Percentiles rank a stretch among this genome's conserved stretches.
phyloP scores from a whole-genome alignment of 2,797 vertebrate species.

The Rhinichthys osculus region DNA sequence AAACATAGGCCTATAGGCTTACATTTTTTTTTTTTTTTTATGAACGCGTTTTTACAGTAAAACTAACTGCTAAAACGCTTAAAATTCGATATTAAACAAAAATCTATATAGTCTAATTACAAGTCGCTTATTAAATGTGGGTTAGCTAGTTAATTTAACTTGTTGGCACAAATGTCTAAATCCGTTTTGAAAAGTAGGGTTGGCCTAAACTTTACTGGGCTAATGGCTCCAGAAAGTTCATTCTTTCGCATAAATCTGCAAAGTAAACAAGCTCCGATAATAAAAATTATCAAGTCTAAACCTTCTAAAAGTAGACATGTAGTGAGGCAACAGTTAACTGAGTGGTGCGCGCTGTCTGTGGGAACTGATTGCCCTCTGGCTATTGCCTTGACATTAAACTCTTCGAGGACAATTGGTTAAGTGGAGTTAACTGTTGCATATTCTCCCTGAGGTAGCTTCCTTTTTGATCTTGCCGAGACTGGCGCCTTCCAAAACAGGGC shows the following conservation, averaged over 20 bases:
- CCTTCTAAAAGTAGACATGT: conserved; percentile 37
- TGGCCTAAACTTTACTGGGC: not conserved
- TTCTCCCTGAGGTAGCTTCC: conserved; percentile 83
- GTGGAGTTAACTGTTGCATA: conserved; percentile 80
- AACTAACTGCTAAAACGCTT: not conserved
- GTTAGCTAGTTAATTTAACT: not conserved
- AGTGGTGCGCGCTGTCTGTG: conserved; percentile 54
- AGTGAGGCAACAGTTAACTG: conserved; percentile 62
- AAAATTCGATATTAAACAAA: not conserved
- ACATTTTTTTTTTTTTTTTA: too few species aligned
- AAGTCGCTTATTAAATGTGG: not conserved
- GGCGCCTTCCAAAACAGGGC: conserved; percentile 81
- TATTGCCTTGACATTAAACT: conserved; percentile 67
- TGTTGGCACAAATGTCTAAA: not conserved
- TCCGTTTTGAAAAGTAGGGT: not conserved
- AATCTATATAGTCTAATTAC: not conserved
- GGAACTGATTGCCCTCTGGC: conserved; percentile 62
- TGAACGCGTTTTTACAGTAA: not conserved
- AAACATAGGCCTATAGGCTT: not conserved
- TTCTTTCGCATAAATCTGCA: not conserved
- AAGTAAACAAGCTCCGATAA: not conserved
- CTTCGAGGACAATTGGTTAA: conserved; percentile 81
- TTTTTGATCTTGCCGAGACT: conserved; percentile 86
- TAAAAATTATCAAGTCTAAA: conserved; percentile 38
- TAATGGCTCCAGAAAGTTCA: not conserved